Percentiles rank a stretch among this genome's conserved stretches.
Evolutionary conservation across 2,113 vertebrate species (phyloP).

Genomic region (Uria aalge): DNA sequence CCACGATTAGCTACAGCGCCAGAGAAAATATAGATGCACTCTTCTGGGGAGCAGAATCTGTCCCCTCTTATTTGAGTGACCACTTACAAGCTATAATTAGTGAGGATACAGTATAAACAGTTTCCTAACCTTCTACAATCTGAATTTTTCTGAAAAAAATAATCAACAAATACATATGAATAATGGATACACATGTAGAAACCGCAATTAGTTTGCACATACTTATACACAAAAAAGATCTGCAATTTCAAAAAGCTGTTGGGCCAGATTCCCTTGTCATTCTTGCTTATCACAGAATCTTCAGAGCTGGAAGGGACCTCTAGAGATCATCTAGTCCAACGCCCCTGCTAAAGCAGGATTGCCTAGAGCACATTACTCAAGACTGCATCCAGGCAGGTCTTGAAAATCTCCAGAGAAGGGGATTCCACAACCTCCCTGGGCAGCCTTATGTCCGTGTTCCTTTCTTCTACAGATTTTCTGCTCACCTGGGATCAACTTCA

Average conservation of each 20-base stretch:
- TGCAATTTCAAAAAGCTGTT: neutral
- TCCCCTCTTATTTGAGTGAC: neutral
- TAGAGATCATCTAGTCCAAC: too few species aligned
- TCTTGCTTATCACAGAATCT: neutral
- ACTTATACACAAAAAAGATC: neutral
- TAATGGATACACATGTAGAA: neutral
- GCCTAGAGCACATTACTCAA: too few species aligned
- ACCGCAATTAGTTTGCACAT: neutral
- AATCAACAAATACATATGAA: neutral
- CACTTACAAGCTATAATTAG: neutral
- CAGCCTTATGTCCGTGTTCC: neutral
- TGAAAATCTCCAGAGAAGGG: too few species aligned
- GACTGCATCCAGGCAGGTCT: too few species aligned
- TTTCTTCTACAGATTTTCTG: neutral
- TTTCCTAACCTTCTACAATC: neutral
- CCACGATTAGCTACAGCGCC: neutral
- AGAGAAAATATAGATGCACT: neutral
- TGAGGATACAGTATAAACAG: neutral
- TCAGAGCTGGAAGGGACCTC: too few species aligned
- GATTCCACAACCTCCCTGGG: too few species aligned
- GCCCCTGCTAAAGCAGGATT: too few species aligned
- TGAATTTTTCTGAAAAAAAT: neutral
- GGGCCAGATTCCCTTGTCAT: neutral
- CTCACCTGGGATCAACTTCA: neutral
- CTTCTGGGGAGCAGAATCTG: neutral